Evolutionary conservation across 1,140 invertebrate genomes (phyloP), one percentile per base, ranked within the genome.

Genomic region (Lineus longissimus): DNA sequence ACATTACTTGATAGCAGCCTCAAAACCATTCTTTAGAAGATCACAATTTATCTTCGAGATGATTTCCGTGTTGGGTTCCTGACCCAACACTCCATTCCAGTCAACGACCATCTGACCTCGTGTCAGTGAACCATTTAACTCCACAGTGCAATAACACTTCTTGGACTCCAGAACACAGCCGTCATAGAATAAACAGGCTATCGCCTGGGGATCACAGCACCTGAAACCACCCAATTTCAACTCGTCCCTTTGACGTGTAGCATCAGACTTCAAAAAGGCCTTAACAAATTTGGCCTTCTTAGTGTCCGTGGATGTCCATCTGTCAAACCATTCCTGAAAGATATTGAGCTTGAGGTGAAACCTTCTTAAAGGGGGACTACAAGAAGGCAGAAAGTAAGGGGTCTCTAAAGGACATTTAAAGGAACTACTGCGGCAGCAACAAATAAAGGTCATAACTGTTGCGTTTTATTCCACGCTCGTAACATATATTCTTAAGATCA

Each of bases 31-130:
- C 47, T 51, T 19, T n/a, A 51, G 4, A 6, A 51, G 4, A 23
- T 51, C 47, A 27, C 19, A 9, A n/a, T 73, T 65, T 40, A 76
- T 64, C 15, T 67, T 63, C 13, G 65, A 68, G 15, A 75, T 67
- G n/a, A 74, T 51, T 9, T 58, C 65, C 9, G 72, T 56, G 40
- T 76, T 76, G 1, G 65, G 22, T 0, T 56, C 43, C 23, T 69
- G 65, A 17, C 60, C 60, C 45, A 72, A 22, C 11, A 13, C 22
- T 17, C 62, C 55, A 36, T 47, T 61, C 70, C 73, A 75, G 55
- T 78, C 76, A 13, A 72, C 70, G 1, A 78, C 67, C 65, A 78
- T 71, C 61, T 73, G 70, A 9, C 76, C 76, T 4, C 73, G 51
- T 17, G 76, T 72, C n/a, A 67, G 43, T n/a, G 51, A 65, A 45